Conservation (phyloP, 2,113 vertebrate genomes). For the Amphiprion ocellaris region DNA sequence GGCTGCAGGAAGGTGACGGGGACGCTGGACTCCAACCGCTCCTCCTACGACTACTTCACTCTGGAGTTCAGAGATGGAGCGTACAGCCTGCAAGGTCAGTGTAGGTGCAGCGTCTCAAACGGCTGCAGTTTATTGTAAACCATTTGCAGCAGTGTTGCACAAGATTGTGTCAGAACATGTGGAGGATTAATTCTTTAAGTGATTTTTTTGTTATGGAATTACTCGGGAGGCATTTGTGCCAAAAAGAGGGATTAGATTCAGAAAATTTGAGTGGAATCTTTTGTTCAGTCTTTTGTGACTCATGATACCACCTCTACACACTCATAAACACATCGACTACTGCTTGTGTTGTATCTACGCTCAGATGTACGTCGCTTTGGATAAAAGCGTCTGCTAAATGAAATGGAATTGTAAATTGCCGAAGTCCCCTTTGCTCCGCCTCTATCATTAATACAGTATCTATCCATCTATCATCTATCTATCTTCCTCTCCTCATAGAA, state of each 20-base stretch:
- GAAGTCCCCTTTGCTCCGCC: neutral
- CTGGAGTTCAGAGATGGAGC: conserved; percentile 94
- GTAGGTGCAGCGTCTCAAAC: rapidly evolving
- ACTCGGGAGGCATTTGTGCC: conserved; percentile 17
- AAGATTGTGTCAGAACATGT: neutral
- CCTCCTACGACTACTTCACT: conserved; percentile 95
- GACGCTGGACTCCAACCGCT: conserved; percentile 96
- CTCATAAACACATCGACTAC: too few species aligned
- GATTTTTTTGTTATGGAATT: neutral
- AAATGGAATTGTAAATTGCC: too few species aligned
- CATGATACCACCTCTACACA: neutral
- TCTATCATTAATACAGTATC: too few species aligned
- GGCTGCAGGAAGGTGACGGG: conserved; percentile 97
- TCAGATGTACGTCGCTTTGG: too few species aligned
- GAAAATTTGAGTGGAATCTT: conserved; percentile 32
- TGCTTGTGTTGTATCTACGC: too few species aligned
- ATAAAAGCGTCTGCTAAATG: too few species aligned
- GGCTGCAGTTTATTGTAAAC: neutral
- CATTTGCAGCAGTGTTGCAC: neutral
- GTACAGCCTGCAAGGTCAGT: conserved; percentile 95
- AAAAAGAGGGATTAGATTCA: conserved; percentile 47
- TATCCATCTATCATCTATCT: too few species aligned
- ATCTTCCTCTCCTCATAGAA: too few species aligned
- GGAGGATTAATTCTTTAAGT: conserved; percentile 15
- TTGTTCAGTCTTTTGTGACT: conserved; percentile 9